Percentiles rank a stretch among this genome's conserved stretches.
Evolutionary conservation across 1,140 invertebrate species (phyloP).

Genomic region (Armadillidium nasatum): DNA sequence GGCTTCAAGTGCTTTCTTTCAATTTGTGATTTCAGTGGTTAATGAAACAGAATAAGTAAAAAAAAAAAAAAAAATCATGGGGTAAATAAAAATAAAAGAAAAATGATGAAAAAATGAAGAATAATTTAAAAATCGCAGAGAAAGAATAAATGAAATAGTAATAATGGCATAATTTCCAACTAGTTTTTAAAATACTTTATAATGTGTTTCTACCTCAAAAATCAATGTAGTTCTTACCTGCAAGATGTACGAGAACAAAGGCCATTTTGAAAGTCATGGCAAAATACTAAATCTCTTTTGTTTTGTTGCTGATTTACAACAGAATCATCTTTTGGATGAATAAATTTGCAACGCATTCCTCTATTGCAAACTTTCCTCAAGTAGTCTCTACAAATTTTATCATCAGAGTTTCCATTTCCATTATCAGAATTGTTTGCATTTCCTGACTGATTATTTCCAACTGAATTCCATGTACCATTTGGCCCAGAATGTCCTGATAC

Average conservation of each 20-base stretch:
- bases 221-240: constrained; percentile 33
- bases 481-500: neutral
- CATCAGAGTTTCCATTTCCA: constrained; percentile 1
- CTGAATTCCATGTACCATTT: neutral
- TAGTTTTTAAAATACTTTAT: neutral
- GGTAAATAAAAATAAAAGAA: too few species aligned
- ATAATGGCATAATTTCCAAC: neutral
- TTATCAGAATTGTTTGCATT: neutral
- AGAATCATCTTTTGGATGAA: constrained; percentile 57
- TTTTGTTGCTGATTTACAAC: constrained; percentile 7
- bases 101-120: too few species aligned
- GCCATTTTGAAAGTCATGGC: constrained; percentile 77
- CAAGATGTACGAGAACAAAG: constrained; percentile 61
- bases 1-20: too few species aligned
- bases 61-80: too few species aligned
- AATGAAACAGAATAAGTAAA: too few species aligned
- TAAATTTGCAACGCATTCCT: constrained; percentile 70
- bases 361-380: constrained; percentile 65
- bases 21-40: too few species aligned
- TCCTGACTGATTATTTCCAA: neutral
- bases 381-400: constrained; percentile 55
- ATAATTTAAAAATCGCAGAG: too few species aligned
- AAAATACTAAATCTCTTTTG: constrained; percentile 54
- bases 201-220: neutral
- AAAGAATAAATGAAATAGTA: too few species aligned